Evolutionary conservation across 2,113 vertebrate genomes (phyloP), one percentile per base, ranked within the genome.

Genomic region (Gallinago media): DNA sequence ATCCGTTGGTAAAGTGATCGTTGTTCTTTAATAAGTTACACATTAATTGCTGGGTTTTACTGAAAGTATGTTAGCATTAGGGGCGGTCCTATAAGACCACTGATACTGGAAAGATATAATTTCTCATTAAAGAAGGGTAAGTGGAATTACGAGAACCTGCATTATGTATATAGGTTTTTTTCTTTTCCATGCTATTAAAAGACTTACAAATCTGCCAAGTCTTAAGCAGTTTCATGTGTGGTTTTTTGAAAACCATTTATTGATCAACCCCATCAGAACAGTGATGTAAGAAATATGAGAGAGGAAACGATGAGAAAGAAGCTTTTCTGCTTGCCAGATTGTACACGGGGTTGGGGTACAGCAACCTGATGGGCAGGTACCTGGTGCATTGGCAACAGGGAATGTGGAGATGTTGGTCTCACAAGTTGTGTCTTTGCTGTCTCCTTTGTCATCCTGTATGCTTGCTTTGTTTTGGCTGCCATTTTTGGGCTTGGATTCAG

Each of bases 1-100:
- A 88, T 91, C 16, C 0, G 0, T 81, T 85, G 67, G 74, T 91
- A 82, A 94, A 94, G 56, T 65, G 44, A 84, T 96, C 3, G 0
- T 63, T 94, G 65, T 79, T 97, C 80, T 92, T 94, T 93, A 97
- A 95, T 97, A 96, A 95, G 92, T 98, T 85, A 94, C 66, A 26
- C 13, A 90, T 97, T 97, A 92, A 68, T 74, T 94, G 26, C 72
- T 89, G 55, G 44, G 46, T 16, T 79, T 97, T 86, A 46, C 49
- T 75, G 85, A 55, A 93, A 73, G n/a, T 68, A 15, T 85, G 65
- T 91, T 94, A 91, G 63, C 61, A 62, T 97, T 91, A 94, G 58
- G 49, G 67, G 84, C 83, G 68, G 62, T 89, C 85, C 85, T 75
- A 38, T 76, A 85, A 95, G 85, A 75, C 49, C 73, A 66, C 32